phyloP scores from a whole-genome alignment of 2,113 vertebrate species.

The Cryptomyrus ogoouensis region DNA sequence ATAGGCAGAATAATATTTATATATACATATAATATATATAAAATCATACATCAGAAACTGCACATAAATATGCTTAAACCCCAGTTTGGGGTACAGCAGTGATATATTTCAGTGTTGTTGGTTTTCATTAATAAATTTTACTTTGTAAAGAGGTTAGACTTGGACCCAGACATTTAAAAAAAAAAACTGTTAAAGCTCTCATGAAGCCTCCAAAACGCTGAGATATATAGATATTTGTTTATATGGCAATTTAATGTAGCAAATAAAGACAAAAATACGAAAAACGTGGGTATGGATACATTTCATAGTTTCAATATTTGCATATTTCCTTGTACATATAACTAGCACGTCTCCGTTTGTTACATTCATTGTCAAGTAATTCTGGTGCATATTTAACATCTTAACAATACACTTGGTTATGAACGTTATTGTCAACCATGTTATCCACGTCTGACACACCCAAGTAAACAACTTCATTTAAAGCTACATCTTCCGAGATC shows the following conservation, averaged over 20 bases:
- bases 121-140: background rate
- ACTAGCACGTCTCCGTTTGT: background rate
- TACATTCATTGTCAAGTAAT: background rate
- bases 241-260: background rate
- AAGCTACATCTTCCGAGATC: background rate
- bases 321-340: background rate
- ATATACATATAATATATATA: background rate
- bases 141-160: background rate
- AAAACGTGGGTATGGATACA: background rate
- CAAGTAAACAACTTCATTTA: background rate
- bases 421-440: background rate
- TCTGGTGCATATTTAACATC: background rate
- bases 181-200: background rate
- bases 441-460: background rate
- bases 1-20: background rate
- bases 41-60: background rate
- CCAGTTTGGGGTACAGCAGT: background rate
- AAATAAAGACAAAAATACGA: background rate
- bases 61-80: background rate
- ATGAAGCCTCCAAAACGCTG: background rate
- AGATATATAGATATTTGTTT: background rate
- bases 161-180: background rate
- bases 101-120: background rate
- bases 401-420: background rate
- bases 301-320: background rate